Conservation (phyloP, 1,140 invertebrate species). For the Metaphire vulgaris region DNA sequence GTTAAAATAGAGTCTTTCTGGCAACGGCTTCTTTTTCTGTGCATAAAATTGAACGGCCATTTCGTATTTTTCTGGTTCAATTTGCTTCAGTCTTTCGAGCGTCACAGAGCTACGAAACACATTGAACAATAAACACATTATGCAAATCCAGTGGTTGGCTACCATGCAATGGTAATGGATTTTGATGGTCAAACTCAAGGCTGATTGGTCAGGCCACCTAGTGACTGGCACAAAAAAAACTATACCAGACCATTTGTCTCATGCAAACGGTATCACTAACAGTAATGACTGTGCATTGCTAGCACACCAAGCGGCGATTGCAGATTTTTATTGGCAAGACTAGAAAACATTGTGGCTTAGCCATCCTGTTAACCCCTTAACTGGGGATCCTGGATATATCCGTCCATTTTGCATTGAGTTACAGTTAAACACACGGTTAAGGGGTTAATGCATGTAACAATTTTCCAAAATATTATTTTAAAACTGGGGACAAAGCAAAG, state of each 20-base stretch:
- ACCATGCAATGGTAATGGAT: no score
- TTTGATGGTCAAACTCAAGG: no score
- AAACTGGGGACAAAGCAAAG: no score
- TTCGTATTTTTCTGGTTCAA: conserved; percentile 33
- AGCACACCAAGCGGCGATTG: neutral
- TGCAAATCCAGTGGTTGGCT: neutral
- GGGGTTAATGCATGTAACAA: no score
- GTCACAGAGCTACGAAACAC: conserved; percentile 34
- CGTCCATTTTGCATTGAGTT: no score
- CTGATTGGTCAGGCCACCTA: no score
- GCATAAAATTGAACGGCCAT: conserved; percentile 25
- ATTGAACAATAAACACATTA: conserved; percentile 1
- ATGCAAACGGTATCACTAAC: neutral
- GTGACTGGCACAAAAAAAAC: neutral
- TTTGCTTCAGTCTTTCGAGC: conserved; percentile 27
- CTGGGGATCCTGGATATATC: no score
- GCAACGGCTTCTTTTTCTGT: conserved; percentile 22
- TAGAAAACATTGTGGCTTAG: no score
- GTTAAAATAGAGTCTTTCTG: conserved; percentile 40
- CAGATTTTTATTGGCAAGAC: no score
- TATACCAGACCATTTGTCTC: neutral
- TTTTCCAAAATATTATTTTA: no score
- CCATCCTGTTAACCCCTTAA: no score
- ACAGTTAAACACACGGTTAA: no score
- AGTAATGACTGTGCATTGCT: neutral